A percentile compares a stretch with the other conserved stretches of the same genome.
Conservation (phyloP, 2,888 invertebrate genomes). For the Linyphia triangularis region DNA sequence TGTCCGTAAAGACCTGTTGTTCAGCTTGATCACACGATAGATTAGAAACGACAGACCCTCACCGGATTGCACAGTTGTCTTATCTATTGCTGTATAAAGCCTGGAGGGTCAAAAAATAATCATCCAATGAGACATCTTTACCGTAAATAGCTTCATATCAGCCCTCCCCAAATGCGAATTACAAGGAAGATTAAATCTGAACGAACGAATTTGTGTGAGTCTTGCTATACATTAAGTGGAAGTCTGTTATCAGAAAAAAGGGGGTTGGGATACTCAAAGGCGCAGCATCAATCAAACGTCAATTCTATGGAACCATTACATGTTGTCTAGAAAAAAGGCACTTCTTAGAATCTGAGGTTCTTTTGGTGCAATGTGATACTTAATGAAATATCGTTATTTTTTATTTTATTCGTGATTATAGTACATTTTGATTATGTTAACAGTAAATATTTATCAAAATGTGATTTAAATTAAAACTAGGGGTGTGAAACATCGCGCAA, state of each 20-base stretch:
- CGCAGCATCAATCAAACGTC: slow-evolving; percentile 35
- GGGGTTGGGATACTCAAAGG: not conserved
- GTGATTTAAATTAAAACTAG: no score
- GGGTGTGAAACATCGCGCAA: no score
- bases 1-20: slow-evolving; percentile 26
- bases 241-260: slow-evolving; percentile 24
- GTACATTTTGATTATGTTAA: no score
- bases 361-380: no score
- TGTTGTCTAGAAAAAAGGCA: not conserved
- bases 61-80: not conserved
- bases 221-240: slow-evolving; percentile 29
- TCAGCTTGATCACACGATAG: slow-evolving; percentile 21
- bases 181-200: slow-evolving; percentile 46
- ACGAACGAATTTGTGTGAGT: slow-evolving; percentile 21
- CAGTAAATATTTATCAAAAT: no score
- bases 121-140: slow-evolving; percentile 49
- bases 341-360: not conserved
- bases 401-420: no score
- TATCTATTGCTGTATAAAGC: slow-evolving; percentile 11
- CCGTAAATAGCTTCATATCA: slow-evolving; percentile 48
- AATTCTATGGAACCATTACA: not conserved
- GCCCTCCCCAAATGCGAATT: slow-evolving; percentile 20
- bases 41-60: slow-evolving; percentile 8
- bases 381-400: no score
- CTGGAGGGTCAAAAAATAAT: slow-evolving; percentile 37